Evolutionary conservation across 2,888 invertebrate species (phyloP).

Genomic region (Punctoribates punctum): DNA sequence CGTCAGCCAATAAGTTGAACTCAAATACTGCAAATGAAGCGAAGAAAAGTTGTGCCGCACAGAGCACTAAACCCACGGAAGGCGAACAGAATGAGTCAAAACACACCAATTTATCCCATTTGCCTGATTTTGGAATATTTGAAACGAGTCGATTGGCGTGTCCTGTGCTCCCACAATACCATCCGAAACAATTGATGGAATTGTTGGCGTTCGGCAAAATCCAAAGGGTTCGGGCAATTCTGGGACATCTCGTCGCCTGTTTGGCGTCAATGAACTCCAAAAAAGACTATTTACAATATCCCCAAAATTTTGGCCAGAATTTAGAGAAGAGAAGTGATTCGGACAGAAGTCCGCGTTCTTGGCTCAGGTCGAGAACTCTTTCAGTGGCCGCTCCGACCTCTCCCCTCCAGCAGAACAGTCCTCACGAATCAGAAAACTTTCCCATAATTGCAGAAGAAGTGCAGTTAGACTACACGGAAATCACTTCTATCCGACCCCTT

Average conservation of each 20-base stretch:
- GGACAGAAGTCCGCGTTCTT: conserved; percentile 66
- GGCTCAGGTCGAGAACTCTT: conserved; percentile 82
- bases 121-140: conserved; percentile 91
- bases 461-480: conserved; percentile 87
- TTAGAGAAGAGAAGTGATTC: conserved; percentile 60
- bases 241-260: conserved; percentile 88
- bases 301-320: conserved; percentile 45
- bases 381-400: conserved; percentile 60
- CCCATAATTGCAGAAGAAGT: conserved; percentile 77
- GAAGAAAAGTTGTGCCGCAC: conserved; percentile 2
- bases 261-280: conserved; percentile 50
- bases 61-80: background rate
- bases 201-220: conserved; percentile 96
- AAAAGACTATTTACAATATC: conserved; percentile 37
- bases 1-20: conserved; percentile 12
- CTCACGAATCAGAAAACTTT: conserved; percentile 68
- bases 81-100: background rate
- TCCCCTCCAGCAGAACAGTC: conserved; percentile 46
- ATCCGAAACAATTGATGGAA: conserved; percentile 98
- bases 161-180: conserved; percentile 96
- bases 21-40: background rate
- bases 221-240: conserved; percentile 94
- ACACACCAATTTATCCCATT: conserved; percentile 26
- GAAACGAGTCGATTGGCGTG: conserved; percentile 96
- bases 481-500: conserved; percentile 94